Percentiles rank a stretch among this genome's conserved stretches.
These are phyloP conservation scores for Drosophila saltans DNA, from an alignment of 1,140 invertebrate species.

Conservation along the genomic window DNA sequence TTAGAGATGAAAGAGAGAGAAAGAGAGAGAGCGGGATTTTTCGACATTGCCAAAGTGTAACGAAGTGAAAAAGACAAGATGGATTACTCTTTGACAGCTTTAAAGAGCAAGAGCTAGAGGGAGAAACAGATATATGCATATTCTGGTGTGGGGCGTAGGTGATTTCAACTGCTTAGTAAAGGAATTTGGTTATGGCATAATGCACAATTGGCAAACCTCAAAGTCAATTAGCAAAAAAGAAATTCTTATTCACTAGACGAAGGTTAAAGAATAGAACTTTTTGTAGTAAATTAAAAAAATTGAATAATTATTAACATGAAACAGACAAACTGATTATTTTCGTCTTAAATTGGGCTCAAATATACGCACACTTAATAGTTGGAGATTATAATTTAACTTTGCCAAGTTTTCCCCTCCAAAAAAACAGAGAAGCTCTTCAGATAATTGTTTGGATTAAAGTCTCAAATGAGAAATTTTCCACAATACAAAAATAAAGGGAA, in stretches of 20 bases:
- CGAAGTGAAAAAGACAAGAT: slow-evolving; percentile 16
- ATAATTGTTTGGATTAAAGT: too few species aligned
- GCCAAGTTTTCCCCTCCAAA: too few species aligned
- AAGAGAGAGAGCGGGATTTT: not conserved
- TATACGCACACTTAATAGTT: too few species aligned
- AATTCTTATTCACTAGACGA: slow-evolving; percentile 3
- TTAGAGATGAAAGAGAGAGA: not conserved
- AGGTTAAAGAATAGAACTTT: not conserved
- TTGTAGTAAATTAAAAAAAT: not conserved
- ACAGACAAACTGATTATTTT: not conserved
- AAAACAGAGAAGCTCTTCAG: too few species aligned
- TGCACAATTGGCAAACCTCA: slow-evolving; percentile 6
- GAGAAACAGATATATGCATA: too few species aligned
- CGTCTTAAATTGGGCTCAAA: too few species aligned
- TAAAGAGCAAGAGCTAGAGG: not conserved
- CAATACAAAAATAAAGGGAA: too few species aligned
- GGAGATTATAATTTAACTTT: too few species aligned
- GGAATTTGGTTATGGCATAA: slow-evolving; percentile 8
- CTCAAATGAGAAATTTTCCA: too few species aligned
- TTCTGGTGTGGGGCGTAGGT: not conserved
- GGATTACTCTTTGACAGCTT: slow-evolving; percentile 17
- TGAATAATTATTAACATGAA: not conserved
- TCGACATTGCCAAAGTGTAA: slow-evolving; percentile 14
- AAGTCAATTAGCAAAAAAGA: slow-evolving; percentile 8
- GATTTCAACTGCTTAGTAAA: not conserved